phyloP scores from a whole-genome alignment of 2,888 invertebrate species.

The Troglohyphantes excavatus region DNA sequence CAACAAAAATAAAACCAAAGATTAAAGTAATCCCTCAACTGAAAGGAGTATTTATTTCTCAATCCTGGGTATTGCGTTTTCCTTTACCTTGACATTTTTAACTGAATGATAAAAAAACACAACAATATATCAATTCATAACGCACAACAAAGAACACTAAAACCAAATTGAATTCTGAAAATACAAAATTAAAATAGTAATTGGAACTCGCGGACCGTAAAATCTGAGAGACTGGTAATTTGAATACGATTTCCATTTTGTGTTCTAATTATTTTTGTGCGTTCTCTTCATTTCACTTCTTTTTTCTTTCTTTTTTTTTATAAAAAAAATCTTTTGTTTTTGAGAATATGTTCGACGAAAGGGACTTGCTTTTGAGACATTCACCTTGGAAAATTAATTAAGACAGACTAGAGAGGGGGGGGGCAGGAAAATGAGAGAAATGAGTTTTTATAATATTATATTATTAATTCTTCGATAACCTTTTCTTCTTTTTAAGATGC shows the following conservation, averaged over 20 bases:
- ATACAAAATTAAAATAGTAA: not conserved
- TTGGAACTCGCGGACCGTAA: not conserved
- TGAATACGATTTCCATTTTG: not conserved
- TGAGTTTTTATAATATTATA: too few relatives aligned
- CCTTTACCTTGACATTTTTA: too few relatives aligned
- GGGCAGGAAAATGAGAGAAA: too few relatives aligned
- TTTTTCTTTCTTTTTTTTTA: too few relatives aligned
- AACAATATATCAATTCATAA: not conserved
- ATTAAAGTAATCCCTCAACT: not conserved
- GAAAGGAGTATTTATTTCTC: not conserved
- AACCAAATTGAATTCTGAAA: not conserved
- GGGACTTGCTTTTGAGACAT: too few relatives aligned
- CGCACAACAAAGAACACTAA: not conserved
- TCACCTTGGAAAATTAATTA: too few relatives aligned
- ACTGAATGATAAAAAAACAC: too few relatives aligned
- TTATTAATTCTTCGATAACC: too few relatives aligned
- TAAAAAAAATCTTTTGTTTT: too few relatives aligned
- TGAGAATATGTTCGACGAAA: too few relatives aligned
- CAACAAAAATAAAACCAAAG: not conserved
- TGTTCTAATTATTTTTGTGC: not conserved
- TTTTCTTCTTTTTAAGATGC: too few relatives aligned
- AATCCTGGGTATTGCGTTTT: not conserved
- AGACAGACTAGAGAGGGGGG: too few relatives aligned
- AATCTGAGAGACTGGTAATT: not conserved
- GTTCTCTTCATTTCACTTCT: not conserved